Evolutionary conservation across 2,888 invertebrate species (phyloP), one percentile per base, ranked within the genome.

Genomic region (Noctua janthina): DNA sequence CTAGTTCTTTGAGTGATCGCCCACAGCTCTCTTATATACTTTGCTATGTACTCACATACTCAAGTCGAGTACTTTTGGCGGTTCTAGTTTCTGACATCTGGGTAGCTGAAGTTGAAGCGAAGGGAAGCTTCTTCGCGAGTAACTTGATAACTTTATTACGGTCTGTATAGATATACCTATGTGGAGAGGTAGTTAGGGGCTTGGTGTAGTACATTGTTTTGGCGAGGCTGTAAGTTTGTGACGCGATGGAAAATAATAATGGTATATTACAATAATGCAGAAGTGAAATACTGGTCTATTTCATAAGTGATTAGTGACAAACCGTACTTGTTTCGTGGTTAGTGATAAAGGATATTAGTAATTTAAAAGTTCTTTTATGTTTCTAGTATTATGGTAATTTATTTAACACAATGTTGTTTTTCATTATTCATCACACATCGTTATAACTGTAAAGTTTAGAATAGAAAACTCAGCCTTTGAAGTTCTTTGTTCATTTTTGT

Each of bases 71-170:
- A 87, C 83, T 86, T 79, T 80, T 76, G 76, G 82, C n/a, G 76
- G 78, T 84, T 88, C 85, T 87, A 90, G 87, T 88, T 90, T 85
- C 83, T 83, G 83, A 89, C 86, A 87, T 87, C 82, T 84, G n/a
- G 71, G 69, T 86, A 89, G 76, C 84, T 81, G 69, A 76, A 83
- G 74, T 79, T 79, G 74, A 75, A 23, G 66, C 79, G 76, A 74
- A 79, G 75, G 51, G 77, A 80, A 84, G 78, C 77, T 80, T 79
- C 82, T 67, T 73, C 81, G 79, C 39, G 67, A 70, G 80, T 78
- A 87, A 87, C 88, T 90, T 87, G 81, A 84, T 88, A 88, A 87
- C 84, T 88, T 87, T 85, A 82, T 81, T 84, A 86, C 49, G 43
- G 62, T 23, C 72, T 82, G 74, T 83, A 56, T 74, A 49, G 7